phyloP scores from a whole-genome alignment of 2,113 vertebrate species.

The Miniopterus natalensis region DNA sequence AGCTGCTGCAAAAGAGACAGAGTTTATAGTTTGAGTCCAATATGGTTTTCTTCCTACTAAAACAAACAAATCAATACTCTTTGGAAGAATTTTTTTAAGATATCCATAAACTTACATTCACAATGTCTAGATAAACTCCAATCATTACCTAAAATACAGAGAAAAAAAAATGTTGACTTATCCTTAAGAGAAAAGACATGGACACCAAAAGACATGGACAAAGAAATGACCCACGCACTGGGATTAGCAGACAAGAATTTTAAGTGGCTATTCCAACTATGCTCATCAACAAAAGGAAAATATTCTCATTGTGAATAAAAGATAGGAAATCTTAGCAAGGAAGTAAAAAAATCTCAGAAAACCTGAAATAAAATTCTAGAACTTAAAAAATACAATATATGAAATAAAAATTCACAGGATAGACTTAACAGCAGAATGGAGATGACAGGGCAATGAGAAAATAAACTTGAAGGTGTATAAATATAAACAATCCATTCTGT shows the following conservation, averaged over 20 bases:
- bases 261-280: not conserved
- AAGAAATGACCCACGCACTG: not conserved
- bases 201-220: not conserved
- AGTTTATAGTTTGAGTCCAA: not conserved
- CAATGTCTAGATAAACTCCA: not conserved
- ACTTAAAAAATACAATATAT: not conserved
- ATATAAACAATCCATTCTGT: not conserved
- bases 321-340: not conserved
- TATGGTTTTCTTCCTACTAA: not conserved
- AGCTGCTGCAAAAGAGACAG: not conserved
- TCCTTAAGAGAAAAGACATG: not conserved
- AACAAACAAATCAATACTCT: not conserved
- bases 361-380: not conserved
- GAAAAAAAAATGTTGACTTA: not conserved
- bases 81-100: not conserved
- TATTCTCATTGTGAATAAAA: conserved; percentile 3
- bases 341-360: not conserved
- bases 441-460: not conserved
- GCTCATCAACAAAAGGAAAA: not conserved
- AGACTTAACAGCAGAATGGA: not conserved
- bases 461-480: not conserved
- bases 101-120: not conserved
- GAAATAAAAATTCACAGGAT: not conserved
- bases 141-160: not conserved
- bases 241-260: not conserved